Base-by-base conservation (phyloP, 2,888 invertebrate species). In the Argyresthia goedartella region DNA sequence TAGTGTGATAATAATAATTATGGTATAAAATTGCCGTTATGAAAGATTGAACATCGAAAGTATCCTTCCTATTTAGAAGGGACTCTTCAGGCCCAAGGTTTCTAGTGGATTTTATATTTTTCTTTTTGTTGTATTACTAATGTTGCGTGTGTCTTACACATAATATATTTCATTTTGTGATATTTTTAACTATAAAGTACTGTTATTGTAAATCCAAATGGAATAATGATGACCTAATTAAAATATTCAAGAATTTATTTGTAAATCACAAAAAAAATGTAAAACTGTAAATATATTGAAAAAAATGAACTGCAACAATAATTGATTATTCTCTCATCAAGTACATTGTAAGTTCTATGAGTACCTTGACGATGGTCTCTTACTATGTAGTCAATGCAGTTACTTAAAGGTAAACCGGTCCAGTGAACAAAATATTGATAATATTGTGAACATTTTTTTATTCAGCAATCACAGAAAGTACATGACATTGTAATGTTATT, bases 401-500 rank as follows among this genome's bases (percentile, higher is more conserved):
- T 84, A 81, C 81, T 73, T 77, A 71, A 76, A 71, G 73, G 74
- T 72, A 79, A 81, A 81, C 85, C 85, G 85, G 82, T 86, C 85
- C 85, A 86, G 86, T 86, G 85, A 86, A 84, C 86, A 85, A 84
- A 82, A 66, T 86, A 84, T 81, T 84, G 74, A 82, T 85, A 81
- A 84, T 84, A 82, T 84, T 85, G 81, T 84, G 76, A 85, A 81
- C 78, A 79, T 84, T 85, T 86, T 85, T 86, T 86, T 86, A 86
- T 82, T 86, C 80, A 84, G 73, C 84, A 84, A 77, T 84, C 74
- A 82, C 81, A 84, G 79, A 81, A 81, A 86, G 82, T 85, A 85
- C 85, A 87, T 87, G 86, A 87, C 87, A 87, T 87, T 87, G 86
- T 87, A 88, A 87, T 86, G 86, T 87, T 87, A 85, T 85, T 85